A percentile compares a stretch with the other conserved stretches of the same genome.
Evolutionary conservation across 2,888 invertebrate species (phyloP).

Genomic region (Tenodera sinensis): DNA sequence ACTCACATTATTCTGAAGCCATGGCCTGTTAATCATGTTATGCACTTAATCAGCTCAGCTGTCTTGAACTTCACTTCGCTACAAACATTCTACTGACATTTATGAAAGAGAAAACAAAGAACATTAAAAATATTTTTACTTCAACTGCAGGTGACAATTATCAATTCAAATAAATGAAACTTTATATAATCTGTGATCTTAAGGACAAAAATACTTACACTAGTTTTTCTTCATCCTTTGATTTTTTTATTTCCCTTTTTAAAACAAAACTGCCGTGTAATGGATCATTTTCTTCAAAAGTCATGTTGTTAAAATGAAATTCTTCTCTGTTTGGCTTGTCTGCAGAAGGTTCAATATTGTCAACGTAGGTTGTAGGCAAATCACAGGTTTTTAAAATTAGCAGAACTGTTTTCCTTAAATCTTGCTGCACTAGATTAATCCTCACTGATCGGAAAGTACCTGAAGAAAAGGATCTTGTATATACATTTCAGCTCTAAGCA

Average conservation of each 20-base stretch:
- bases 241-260: constrained; percentile 48
- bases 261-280: constrained; percentile 51
- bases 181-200: too few relatives aligned
- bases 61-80: neutral
- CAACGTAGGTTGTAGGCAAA: constrained; percentile 82
- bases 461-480: constrained; percentile 40
- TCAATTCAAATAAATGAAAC: too few relatives aligned
- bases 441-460: constrained; percentile 70
- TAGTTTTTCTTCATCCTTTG: constrained; percentile 42
- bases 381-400: constrained; percentile 77
- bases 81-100: neutral
- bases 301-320: constrained; percentile 44
- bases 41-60: neutral
- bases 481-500: neutral
- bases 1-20: constrained; percentile 68
- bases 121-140: neutral
- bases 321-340: constrained; percentile 45
- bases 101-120: neutral
- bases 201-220: constrained; percentile 29
- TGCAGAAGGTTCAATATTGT: constrained; percentile 58
- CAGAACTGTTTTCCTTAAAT: constrained; percentile 69
- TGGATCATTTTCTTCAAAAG: constrained; percentile 51
- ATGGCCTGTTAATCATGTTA: constrained; percentile 52
- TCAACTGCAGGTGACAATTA: too few relatives aligned
- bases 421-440: constrained; percentile 64